Base-by-base conservation (phyloP, 2,113 vertebrate species). In the Alouatta palliata region DNA sequence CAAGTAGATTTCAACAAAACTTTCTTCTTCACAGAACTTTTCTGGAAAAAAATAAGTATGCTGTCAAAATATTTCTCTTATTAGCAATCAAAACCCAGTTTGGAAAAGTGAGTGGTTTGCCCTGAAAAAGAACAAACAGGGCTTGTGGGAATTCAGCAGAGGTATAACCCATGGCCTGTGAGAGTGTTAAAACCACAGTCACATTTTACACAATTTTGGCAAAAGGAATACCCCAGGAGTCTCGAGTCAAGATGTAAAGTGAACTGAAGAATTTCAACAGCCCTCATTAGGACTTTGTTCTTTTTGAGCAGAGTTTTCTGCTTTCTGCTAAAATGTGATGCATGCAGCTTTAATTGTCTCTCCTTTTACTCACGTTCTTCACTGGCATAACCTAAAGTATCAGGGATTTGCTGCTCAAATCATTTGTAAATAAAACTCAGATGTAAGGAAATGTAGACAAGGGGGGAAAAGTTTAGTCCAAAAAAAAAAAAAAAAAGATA, bases 241-340 rank as follows among this genome's bases (percentile, higher is more conserved):
- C 98, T 95, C 95, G 82, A 97, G 95, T 98, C 97, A 98, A 96
- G 97, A 52, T 73, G 9, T 94, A 86, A 71, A 85, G 27, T 66
- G 87, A 97, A 93, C 0, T 0, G 64, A 95, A 93, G 83, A 68
- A 91, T 94, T 96, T 89, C 95, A 92, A 13, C 76, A 19, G 43
- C 40, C 73, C 91, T 83, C 54, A 21, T 76, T 92, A 76, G 93
- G 87, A 6, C 71, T 98, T 97, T 93, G 84, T 76, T 79, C 89
- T 97, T 95, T 73, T 93, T 81, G 95, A 93, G 92, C 61, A 97
- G 87, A 30, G 12, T 92, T 97, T 97, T 93, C 16, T 73, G 79
- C 89, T 83, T 93, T 95, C 77, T 96, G 84, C 70, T 93, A 61
- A 76, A 98, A 58, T 92, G 64, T 77, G n/a, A 87, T 82, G 77